Percentiles rank a stretch among this genome's conserved stretches.
These are phyloP conservation scores for Hololepta plana DNA, from an alignment of 2,888 invertebrate genomes.

Conservation along the genomic window DNA sequence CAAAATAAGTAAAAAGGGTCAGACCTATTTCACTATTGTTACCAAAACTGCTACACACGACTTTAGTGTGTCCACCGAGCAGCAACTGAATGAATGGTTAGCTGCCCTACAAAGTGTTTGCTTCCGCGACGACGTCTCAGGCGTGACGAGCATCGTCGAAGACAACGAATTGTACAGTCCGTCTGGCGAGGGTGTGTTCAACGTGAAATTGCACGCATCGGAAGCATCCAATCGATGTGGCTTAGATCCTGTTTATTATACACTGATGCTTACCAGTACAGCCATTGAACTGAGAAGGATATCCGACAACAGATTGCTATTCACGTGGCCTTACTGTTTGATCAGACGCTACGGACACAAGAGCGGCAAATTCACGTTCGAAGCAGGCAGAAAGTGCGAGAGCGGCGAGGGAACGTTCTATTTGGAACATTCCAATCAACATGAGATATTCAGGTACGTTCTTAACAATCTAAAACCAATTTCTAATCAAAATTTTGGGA, in stretches of 20 bases:
- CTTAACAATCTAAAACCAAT: not conserved
- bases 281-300: constrained; percentile 53
- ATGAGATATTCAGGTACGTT: constrained; percentile 45
- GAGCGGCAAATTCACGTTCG: constrained; percentile 72
- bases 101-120: constrained; percentile 64
- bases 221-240: constrained; percentile 63
- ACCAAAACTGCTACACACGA: constrained; percentile 47
- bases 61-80: constrained; percentile 47
- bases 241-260: constrained; percentile 51
- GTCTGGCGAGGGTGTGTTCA: constrained; percentile 63
- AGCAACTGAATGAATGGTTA: constrained; percentile 61
- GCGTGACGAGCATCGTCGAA: constrained; percentile 48
- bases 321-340: constrained; percentile 71
- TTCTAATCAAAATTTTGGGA: not conserved
- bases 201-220: constrained; percentile 55
- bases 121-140: constrained; percentile 46
- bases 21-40: constrained; percentile 45
- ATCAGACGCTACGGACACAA: constrained; percentile 74
- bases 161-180: constrained; percentile 81
- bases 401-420: constrained; percentile 73
- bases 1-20: constrained; percentile 51
- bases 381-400: constrained; percentile 72
- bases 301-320: constrained; percentile 42
- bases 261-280: constrained; percentile 52
- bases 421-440: constrained; percentile 62